These are phyloP conservation scores for Schizaphis graminum DNA, from an alignment of 2,888 invertebrate genomes.

Conservation along the genomic window DNA sequence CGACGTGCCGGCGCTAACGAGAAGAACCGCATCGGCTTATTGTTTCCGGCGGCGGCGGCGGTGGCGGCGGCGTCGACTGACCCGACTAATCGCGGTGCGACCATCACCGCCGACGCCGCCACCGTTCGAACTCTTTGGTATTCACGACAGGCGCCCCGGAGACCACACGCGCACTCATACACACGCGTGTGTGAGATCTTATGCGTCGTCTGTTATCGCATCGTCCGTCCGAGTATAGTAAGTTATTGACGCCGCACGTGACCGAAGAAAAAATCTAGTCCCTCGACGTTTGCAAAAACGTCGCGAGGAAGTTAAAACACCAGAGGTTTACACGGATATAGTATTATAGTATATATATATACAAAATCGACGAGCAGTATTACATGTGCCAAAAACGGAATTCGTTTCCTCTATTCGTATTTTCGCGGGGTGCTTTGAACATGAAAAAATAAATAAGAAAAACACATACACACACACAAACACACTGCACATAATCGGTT, in stretches of 20 bases:
- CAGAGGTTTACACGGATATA: neutral
- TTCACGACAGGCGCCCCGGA: constrained; percentile 30
- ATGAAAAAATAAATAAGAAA: constrained; percentile 36
- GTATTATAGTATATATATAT: neutral
- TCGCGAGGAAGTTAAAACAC: neutral
- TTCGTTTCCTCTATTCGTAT: neutral
- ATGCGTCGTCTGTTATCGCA: neutral
- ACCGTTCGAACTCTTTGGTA: constrained; percentile 24
- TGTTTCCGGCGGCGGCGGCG: constrained; percentile 51
- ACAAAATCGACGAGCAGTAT: neutral
- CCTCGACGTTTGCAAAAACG: neutral
- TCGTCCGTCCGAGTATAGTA: constrained; percentile 5
- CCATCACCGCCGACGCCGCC: constrained; percentile 1
- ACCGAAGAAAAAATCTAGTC: constrained; percentile 28
- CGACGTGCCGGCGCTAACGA: constrained; percentile 52
- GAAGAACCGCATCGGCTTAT: constrained; percentile 37
- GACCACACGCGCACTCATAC: constrained; percentile 35
- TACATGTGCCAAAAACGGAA: constrained; percentile 17
- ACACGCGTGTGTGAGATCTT: neutral
- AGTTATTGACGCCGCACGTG: constrained; percentile 50
- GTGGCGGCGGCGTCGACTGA: constrained; percentile 3
- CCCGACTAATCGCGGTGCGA: constrained; percentile 13
- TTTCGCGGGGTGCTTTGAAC: neutral
- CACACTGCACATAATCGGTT: constrained; percentile 35
- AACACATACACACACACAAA: no score